A percentile compares a stretch with the other conserved stretches of the same genome.
Conservation (phyloP, 2,797 vertebrate genomes). For the Scolopax bukidnonensis region DNA sequence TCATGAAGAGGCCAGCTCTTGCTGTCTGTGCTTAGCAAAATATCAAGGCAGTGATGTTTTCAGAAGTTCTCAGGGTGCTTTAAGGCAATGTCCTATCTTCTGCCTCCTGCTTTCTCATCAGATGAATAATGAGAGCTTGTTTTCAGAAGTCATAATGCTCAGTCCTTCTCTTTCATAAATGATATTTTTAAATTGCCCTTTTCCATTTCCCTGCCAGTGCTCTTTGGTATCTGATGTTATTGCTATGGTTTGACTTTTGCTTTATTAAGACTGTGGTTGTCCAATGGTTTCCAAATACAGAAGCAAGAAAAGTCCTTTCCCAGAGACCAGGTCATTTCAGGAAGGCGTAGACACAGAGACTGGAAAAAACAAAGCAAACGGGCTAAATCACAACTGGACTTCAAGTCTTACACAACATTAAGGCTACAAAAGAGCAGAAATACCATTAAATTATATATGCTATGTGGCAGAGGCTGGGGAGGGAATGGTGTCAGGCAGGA, state of each 20-base stretch:
- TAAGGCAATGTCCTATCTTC: not conserved
- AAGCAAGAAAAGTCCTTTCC: not conserved
- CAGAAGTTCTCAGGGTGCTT: not conserved
- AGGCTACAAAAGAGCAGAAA: not conserved
- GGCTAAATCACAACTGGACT: not conserved
- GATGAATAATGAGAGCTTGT: not conserved
- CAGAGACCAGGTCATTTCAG: not conserved
- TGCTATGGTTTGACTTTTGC: not conserved
- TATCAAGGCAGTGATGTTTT: not conserved
- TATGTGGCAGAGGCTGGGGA: not conserved
- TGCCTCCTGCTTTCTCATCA: not conserved
- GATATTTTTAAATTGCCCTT: not conserved
- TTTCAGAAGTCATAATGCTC: not conserved
- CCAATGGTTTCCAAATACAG: not conserved
- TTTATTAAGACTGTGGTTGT: not conserved
- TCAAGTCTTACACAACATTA: not conserved
- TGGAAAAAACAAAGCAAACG: not conserved
- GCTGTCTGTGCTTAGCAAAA: not conserved
- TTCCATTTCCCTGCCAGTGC: not conserved
- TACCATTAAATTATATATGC: not conserved
- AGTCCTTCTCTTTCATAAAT: not conserved
- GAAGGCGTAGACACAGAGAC: not conserved
- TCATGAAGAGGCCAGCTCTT: fast-evolving
- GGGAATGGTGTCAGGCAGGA: not conserved
- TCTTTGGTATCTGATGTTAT: not conserved